Evolutionary conservation across 2,797 vertebrate genomes (phyloP).

Genomic region (Alca torda): DNA sequence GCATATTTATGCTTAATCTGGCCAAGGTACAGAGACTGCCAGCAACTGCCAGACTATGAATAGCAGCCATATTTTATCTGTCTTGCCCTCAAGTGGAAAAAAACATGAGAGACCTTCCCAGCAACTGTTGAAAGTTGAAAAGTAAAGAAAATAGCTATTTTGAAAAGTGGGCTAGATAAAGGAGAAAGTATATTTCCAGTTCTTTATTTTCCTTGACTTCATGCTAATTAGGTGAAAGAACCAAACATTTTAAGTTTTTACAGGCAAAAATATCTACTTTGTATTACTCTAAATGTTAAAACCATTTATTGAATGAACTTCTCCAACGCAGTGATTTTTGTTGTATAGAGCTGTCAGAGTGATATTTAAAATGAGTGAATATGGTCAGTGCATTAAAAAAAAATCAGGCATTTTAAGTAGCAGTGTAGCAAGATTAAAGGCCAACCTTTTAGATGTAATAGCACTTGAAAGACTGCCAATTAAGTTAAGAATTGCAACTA

Average conservation of each 20-base stretch:
- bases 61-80: background rate
- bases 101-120: background rate
- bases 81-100: background rate
- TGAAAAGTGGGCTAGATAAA: background rate
- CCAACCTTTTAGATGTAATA: slow-evolving; percentile 58
- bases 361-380: slow-evolving; percentile 66
- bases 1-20: background rate
- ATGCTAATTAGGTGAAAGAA: background rate
- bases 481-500: slow-evolving; percentile 49
- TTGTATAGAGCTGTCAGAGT: slow-evolving; percentile 40
- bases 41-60: background rate
- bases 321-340: slow-evolving; percentile 38
- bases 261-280: background rate
- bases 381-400: slow-evolving; percentile 55
- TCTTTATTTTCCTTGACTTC: background rate
- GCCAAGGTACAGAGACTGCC: background rate
- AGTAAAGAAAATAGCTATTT: background rate
- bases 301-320: slow-evolving; percentile 31
- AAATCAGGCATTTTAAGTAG: slow-evolving; percentile 52
- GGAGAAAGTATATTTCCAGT: background rate
- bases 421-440: slow-evolving; percentile 54
- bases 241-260: background rate
- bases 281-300: slow-evolving; percentile 38
- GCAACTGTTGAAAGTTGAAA: background rate
- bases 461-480: slow-evolving; percentile 63